Base-by-base conservation (phyloP, 2,888 invertebrate species). In the Sisyra terminalis region DNA sequence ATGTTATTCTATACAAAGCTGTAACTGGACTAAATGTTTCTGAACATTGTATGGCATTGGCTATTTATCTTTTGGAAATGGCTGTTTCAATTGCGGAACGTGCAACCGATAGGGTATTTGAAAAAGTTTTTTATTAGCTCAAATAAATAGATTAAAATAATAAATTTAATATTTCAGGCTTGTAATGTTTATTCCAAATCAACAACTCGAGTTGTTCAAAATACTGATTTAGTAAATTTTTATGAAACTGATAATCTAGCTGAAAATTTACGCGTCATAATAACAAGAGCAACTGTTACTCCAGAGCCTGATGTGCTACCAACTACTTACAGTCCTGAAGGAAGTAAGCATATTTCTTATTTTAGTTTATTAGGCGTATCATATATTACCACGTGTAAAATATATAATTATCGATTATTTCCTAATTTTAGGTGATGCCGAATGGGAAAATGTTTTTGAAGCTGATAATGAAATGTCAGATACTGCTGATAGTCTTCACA, bases 11-110 rank as follows among this genome's bases (percentile, higher is more conserved):
- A 46, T 83, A 84, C 62, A 84, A 89, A 57, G 86, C 87, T 45
- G 79, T 87, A 41, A 75, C 78, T 55, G 77, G 76, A 10, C 70
- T 73, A 47, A 71, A 71, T 50, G 71, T 85, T 45, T 82, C 88
- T 38, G 94, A 96, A 63, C 88, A 90, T 61, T 77, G 90, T 52
- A 71, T 93, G 52, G 87, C 90, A 42, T 66, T 93, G 45, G 76
- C 85, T 39, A 70, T 93, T 11, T 92, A 88, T 60, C 71, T 96
- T 45, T 66, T 96, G 46, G 86, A 89, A 60, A 80, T 89, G 60
- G 83, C 87, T 24, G 75, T 88, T 6, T 70, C 66, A 44, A 64
- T 63, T 43, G 60, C 61, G 8, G 59, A 61, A 50, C 50, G 57
- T 42, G 56, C 57, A 14, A 60, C 63, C 42, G 59, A 65, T 55